Percentiles rank a stretch among this genome's conserved stretches.
phyloP scores from a whole-genome alignment of 2,113 vertebrate species.

The Bufo bufo region DNA sequence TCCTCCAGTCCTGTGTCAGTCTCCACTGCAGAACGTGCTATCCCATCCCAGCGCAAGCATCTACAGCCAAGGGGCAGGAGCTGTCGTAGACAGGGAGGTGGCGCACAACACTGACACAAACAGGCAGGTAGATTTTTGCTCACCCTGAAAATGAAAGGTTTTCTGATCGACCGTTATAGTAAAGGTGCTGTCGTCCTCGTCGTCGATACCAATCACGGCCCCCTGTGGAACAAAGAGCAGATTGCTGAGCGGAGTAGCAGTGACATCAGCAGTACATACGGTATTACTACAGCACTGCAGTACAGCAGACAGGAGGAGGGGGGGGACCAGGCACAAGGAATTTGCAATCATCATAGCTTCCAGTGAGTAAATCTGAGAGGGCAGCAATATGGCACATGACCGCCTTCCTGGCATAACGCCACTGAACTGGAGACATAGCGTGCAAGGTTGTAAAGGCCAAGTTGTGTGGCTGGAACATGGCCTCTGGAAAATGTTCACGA shows the following conservation, averaged over 20 bases:
- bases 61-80: slow-evolving; percentile 69
- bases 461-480: too few species aligned
- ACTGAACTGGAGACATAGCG: not conserved
- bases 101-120: slow-evolving; percentile 60
- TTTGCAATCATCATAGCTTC: slow-evolving; percentile 28
- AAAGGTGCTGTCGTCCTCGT: slow-evolving; percentile 99
- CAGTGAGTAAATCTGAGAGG: not conserved
- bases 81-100: slow-evolving; percentile 61
- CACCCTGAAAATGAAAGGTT: slow-evolving; percentile 99
- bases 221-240: slow-evolving; percentile 91
- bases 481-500: too few species aligned
- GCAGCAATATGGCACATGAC: not conserved
- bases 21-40: slow-evolving; percentile 72
- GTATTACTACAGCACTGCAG: slow-evolving; percentile 72
- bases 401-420: not conserved
- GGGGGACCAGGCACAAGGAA: not conserved
- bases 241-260: slow-evolving; percentile 82
- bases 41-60: slow-evolving; percentile 72
- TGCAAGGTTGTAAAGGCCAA: too few species aligned
- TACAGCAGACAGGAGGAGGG: not conserved
- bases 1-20: slow-evolving; percentile 20
- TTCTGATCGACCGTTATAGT: slow-evolving; percentile 99
- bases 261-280: slow-evolving; percentile 86
- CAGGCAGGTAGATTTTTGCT: slow-evolving; percentile 72
- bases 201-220: slow-evolving; percentile 99